Percentiles rank a stretch among this genome's conserved stretches.
Evolutionary conservation across 2,888 invertebrate genomes (phyloP).

Genomic region (Coleophora flavipennella): DNA sequence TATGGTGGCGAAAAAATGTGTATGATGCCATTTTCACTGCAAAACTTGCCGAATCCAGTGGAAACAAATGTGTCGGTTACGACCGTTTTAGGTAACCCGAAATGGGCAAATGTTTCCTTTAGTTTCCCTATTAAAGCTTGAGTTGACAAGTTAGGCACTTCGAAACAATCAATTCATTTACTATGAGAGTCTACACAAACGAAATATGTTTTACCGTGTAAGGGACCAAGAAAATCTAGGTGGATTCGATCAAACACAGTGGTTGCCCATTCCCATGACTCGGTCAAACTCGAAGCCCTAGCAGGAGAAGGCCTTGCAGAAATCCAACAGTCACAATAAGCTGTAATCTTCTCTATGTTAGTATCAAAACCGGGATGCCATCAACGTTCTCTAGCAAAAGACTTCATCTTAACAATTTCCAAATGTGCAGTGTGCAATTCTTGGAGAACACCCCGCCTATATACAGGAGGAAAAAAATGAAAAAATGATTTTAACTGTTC

Average conservation of each 20-base stretch:
- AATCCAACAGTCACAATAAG: background rate
- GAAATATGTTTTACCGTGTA: background rate
- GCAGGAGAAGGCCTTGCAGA: background rate
- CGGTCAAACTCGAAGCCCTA: background rate
- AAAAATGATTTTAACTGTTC: slow-evolving; percentile 2
- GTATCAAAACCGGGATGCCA: slow-evolving; percentile 5
- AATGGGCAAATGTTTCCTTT: background rate
- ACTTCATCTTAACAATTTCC: slow-evolving; percentile 5
- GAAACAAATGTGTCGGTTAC: background rate
- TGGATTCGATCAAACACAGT: slow-evolving; percentile 3
- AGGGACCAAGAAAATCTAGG: slow-evolving; percentile 3
- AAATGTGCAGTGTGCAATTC: slow-evolving; percentile 9
- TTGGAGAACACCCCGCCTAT: background rate
- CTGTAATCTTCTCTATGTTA: slow-evolving; percentile 1
- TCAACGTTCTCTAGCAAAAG: slow-evolving; percentile 1
- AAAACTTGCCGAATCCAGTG: background rate
- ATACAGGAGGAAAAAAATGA: background rate
- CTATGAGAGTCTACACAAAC: background rate
- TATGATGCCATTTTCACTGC: background rate
- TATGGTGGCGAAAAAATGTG: background rate
- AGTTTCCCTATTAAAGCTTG: background rate
- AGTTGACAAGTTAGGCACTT: background rate
- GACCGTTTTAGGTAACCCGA: background rate
- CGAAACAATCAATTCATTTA: background rate
- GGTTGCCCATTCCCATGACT: slow-evolving; percentile 1